These are phyloP conservation scores for Nycticebus coucang DNA, from an alignment of 2,113 vertebrate genomes.

Conservation along the genomic window DNA sequence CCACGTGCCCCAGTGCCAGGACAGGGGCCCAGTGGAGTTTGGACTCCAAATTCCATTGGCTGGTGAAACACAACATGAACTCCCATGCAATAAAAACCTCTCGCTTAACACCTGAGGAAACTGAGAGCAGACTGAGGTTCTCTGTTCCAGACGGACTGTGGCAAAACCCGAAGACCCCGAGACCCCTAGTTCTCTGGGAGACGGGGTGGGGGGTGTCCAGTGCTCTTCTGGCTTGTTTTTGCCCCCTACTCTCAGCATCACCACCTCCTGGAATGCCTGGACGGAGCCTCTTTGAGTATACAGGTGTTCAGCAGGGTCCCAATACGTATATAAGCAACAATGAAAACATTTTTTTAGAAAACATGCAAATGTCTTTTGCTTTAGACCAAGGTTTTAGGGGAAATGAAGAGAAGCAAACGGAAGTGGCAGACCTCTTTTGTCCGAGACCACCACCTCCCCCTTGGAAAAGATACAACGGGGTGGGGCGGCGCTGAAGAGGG, in stretches of 20 bases:
- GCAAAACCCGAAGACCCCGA: neutral
- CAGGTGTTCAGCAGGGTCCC: neutral
- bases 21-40: too few relatives aligned
- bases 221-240: too few relatives aligned
- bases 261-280: neutral
- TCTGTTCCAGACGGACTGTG: neutral
- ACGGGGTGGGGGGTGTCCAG: too few relatives aligned
- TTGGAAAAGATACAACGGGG: neutral
- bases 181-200: too few relatives aligned
- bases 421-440: neutral
- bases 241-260: neutral
- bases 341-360: neutral
- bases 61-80: neutral
- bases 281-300: neutral
- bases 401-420: neutral
- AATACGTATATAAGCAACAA: neutral
- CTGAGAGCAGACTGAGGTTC: neutral
- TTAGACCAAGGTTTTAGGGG: neutral
- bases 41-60: neutral
- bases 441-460: neutral
- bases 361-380: neutral
- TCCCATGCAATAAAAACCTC: neutral
- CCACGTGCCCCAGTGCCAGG: fast-evolving
- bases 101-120: neutral
- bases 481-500: too few relatives aligned